phyloP scores from a whole-genome alignment of 2,888 invertebrate species.

The Epicampocera succincta region DNA sequence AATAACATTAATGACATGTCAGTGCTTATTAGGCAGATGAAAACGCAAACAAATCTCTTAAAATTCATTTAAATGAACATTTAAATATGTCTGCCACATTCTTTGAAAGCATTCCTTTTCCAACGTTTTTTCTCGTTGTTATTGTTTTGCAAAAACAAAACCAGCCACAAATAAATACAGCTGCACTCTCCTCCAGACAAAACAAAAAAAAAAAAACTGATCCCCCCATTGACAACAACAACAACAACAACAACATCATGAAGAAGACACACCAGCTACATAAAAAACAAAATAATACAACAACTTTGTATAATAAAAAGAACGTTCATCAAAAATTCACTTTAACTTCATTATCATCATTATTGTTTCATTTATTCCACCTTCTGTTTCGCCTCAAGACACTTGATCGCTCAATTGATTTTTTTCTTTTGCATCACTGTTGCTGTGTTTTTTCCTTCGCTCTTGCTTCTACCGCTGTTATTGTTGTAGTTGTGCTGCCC shows the following conservation, averaged over 20 bases:
- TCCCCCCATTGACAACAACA: constrained; percentile 54
- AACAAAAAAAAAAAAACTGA: constrained; percentile 30
- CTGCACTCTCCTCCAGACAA: constrained; percentile 53
- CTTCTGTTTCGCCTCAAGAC: constrained; percentile 81
- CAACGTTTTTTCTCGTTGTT: background rate
- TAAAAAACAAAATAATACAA: constrained; percentile 41
- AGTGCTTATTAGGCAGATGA: constrained; percentile 59
- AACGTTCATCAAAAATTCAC: constrained; percentile 80
- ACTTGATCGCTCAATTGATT: constrained; percentile 81
- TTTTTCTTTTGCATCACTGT: constrained; percentile 51
- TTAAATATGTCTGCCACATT: constrained; percentile 59
- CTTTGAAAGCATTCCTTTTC: constrained; percentile 34
- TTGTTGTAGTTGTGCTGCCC: constrained; percentile 22
- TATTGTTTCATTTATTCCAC: constrained; percentile 81
- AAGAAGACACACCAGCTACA: constrained; percentile 41
- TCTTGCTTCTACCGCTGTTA: too few relatives aligned
- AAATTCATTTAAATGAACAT: constrained; percentile 55
- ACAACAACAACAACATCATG: constrained; percentile 43
- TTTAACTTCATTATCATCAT: constrained; percentile 81
- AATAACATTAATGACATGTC: constrained; percentile 59
- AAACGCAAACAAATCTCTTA: constrained; percentile 57
- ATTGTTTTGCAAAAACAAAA: constrained; percentile 9
- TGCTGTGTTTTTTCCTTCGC: constrained; percentile 58
- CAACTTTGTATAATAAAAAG: constrained; percentile 26
- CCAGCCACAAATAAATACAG: constrained; percentile 44